Percentiles rank a stretch among this genome's conserved stretches.
Evolutionary conservation across 2,113 vertebrate species (phyloP).

Genomic region (Prinia subflava): DNA sequence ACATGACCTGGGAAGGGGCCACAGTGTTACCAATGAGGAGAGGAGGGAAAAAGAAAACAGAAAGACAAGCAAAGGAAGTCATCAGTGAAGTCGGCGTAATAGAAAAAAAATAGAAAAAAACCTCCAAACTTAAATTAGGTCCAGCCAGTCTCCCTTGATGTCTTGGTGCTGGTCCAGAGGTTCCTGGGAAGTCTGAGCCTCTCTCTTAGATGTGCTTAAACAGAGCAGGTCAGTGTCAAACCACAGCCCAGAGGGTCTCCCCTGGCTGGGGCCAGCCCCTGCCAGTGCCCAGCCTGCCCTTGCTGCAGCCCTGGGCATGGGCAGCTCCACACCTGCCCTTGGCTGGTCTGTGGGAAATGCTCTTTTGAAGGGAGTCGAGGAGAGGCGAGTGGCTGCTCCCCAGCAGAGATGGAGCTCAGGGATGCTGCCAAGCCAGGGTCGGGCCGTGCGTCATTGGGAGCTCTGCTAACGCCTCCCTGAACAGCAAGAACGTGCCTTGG

Average conservation of each 20-base stretch:
- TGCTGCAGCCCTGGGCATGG: fast-evolving
- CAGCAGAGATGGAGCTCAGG: background rate
- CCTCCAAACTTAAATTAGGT: background rate
- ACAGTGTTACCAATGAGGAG: background rate
- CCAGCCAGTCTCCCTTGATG: background rate
- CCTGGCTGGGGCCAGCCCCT: background rate
- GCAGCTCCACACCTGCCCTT: background rate
- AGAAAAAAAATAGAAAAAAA: background rate
- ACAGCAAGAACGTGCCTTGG: fast-evolving
- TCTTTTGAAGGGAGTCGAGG: background rate
- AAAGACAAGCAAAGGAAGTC: background rate
- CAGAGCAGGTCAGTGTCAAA: background rate
- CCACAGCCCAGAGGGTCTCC: background rate
- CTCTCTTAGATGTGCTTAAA: background rate
- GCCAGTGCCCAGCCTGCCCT: background rate
- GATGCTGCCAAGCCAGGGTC: background rate
- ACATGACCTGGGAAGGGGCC: background rate
- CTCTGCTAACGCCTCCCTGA: background rate
- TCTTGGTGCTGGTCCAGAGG: background rate
- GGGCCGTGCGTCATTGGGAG: background rate
- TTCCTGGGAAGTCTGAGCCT: background rate
- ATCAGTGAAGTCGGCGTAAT: background rate
- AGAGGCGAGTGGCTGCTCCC: fast-evolving
- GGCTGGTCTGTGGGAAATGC: background rate
- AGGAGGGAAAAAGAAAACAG: background rate